Evolutionary conservation across 1,140 invertebrate genomes (phyloP).

Genomic region (Tribolium castaneum): DNA sequence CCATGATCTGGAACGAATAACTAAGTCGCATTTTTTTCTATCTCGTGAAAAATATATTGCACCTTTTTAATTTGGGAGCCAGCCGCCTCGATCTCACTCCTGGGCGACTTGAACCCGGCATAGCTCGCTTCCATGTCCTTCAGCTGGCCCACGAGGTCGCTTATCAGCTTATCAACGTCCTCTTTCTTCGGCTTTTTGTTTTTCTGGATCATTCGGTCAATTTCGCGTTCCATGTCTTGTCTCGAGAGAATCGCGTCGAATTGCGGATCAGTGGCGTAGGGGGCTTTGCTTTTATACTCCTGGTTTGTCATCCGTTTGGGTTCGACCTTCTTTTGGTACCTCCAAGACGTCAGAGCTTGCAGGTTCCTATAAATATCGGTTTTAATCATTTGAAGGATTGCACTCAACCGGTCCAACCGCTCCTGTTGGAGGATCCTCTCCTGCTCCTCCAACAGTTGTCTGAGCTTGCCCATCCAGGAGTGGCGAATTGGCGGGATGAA

Average conservation of each 20-base stretch:
- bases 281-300: slow-evolving; percentile 28
- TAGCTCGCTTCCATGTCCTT: slow-evolving; percentile 51
- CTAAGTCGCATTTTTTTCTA: not conserved
- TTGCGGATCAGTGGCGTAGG: slow-evolving; percentile 50
- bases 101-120: slow-evolving; percentile 43
- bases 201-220: slow-evolving; percentile 48
- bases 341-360: slow-evolving; percentile 54
- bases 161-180: slow-evolving; percentile 56
- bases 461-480: slow-evolving; percentile 58
- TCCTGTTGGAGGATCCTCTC: slow-evolving; percentile 60
- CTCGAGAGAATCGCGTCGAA: slow-evolving; percentile 54
- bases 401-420: slow-evolving; percentile 8
- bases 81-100: slow-evolving; percentile 53
- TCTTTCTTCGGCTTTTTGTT: slow-evolving; percentile 18
- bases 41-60: not conserved
- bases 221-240: slow-evolving; percentile 48
- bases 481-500: slow-evolving; percentile 42
- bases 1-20: slow-evolving; percentile 55
- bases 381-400: slow-evolving; percentile 10
- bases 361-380: slow-evolving; percentile 50
- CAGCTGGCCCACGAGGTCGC: slow-evolving; percentile 55
- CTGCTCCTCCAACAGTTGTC: slow-evolving; percentile 57
- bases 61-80: slow-evolving; percentile 58
- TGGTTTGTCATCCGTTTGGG: slow-evolving; percentile 44
- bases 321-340: slow-evolving; percentile 46